Evolutionary conservation across 2,113 vertebrate species (phyloP), one percentile per base, ranked within the genome.

Genomic region (Falcunculus frontatus): DNA sequence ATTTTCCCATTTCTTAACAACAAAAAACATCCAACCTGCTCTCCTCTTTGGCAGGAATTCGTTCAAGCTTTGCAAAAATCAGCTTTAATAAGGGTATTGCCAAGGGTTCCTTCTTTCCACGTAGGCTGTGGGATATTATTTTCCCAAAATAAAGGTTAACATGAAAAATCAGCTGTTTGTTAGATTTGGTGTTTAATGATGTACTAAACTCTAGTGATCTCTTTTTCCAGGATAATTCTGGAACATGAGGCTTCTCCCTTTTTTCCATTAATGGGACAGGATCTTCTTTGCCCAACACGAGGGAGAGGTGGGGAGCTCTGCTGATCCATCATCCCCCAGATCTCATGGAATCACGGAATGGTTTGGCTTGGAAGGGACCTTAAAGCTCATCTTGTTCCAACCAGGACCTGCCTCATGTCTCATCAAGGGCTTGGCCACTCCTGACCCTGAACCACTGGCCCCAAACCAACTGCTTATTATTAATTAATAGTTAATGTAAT

Each of bases 331-430:
- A 35, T 1, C 44, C 26, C 44, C 16, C 67, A 29, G 2, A 10
- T 0, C 53, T n/a, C n/a, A 7, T 0, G 55, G 70, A 52, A 53
- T 5, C 13, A 11, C 0, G 6, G 53, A 22, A 47, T 19, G 29
- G 0, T 75, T 39, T n/a, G 39, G 13, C 33, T 32, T 10, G 27
- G 60, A 29, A 64, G 14, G 59, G 9, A 47, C 29, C n/a, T 25
- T 1, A 35, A 32, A 47, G 46, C 30, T 74, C 87, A n/a, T 27
- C 53, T 46, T 3, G 0, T 30, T 25, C 60, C 59, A 52, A 3
- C 12, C 77, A 81, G 27, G 29, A 59, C 53, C 65, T 70, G 86
- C 59, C 65, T n/a, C 9, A 0, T 8, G 39, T 52, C 79, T 44
- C 25, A 56, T 30, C 42, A 23, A 67, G 52, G 73, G 17, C 52